Base-by-base conservation (phyloP, 2,888 invertebrate species). In the Zelleria hepariella region DNA sequence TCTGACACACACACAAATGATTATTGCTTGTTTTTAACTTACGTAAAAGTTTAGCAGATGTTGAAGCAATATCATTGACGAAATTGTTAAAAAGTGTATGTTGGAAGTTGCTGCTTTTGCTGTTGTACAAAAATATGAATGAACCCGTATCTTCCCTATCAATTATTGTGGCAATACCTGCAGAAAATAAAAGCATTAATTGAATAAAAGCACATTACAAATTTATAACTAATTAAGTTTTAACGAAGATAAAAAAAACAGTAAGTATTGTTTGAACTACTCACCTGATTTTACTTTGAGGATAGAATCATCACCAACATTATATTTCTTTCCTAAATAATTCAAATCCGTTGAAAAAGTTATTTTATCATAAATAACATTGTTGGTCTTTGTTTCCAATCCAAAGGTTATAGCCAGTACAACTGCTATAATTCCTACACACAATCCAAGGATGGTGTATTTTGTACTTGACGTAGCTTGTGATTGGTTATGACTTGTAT, bases 71-170 rank as follows among this genome's bases (percentile, higher is more conserved):
- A 63, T 80, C 78, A 62, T 81, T 70, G 8, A 85, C 69, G 58
- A 88, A 84, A 52, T 71, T 74, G 51, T 79, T 69, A 57, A 88
- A 83, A 54, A 65, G 62, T 15, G 62, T 56, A 18, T 63, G 53
- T 63, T 81, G 68, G 58, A 80, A 82, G 58, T 75, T 65, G 0
- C 63, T 61, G 5, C 61, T 68, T 23, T 73, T 67, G 62, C 80
- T 79, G 61, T 87, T 77, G 64, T 88, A 87, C 2, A 78, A 68
- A 69, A 88, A 85, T 62, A 88, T 78, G 56, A 88, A 84, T 8
- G 86, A 85, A 5, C 81, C 85, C 0, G 83, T 71, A 60, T 84
- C 85, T 70, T 83, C 71, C 59, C 66, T 80, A 57, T 79, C 70
- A 62, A 73, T 78, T 69, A 86, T 82, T 63, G 83, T 78, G 53